A percentile compares a stretch with the other conserved stretches of the same genome.
These are phyloP conservation scores for Ectropis crepuscularia DNA, from an alignment of 2,888 invertebrate genomes.

Conservation along the genomic window DNA sequence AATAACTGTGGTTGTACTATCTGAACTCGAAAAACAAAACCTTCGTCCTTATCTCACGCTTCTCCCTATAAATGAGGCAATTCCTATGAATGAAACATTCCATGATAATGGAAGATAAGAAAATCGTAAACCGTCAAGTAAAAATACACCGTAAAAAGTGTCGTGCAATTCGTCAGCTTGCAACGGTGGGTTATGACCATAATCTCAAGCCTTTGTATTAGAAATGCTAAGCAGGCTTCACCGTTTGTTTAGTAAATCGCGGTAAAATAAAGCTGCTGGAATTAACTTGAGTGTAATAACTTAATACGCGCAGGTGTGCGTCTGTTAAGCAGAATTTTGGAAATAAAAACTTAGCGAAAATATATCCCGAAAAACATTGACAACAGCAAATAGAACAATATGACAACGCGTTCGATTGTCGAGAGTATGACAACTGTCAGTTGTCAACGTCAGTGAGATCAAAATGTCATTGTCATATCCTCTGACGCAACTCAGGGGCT, in stretches of 20 bases:
- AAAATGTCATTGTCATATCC: too few species aligned
- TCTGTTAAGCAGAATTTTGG: neutral
- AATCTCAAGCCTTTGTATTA: conserved; percentile 13
- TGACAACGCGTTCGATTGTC: too few species aligned
- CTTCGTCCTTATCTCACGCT: neutral
- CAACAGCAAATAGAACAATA: too few species aligned
- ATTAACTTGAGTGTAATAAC: neutral
- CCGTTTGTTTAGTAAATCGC: conserved; percentile 6
- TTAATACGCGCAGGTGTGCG: neutral
- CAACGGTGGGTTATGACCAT: conserved; percentile 9
- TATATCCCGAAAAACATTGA: too few species aligned
- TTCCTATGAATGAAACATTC: conserved; percentile 18
- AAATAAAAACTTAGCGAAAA: too few species aligned
- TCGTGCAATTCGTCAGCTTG: conserved; percentile 15
- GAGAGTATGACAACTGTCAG: neutral
- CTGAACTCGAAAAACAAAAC: neutral
- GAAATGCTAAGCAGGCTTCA: conserved; percentile 13
- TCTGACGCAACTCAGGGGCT: too few species aligned
- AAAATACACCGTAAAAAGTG: conserved; percentile 14
- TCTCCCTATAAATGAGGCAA: conserved; percentile 8
- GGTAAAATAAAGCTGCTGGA: conserved; percentile 2
- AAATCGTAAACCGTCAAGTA: conserved; percentile 14
- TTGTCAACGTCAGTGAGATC: neutral
- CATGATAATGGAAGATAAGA: conserved; percentile 17
- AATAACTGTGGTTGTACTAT: too few species aligned